A percentile compares a stretch with the other conserved stretches of the same genome.
phyloP scores from a whole-genome alignment of 2,888 invertebrate species.

The Antheraea yamamai region DNA sequence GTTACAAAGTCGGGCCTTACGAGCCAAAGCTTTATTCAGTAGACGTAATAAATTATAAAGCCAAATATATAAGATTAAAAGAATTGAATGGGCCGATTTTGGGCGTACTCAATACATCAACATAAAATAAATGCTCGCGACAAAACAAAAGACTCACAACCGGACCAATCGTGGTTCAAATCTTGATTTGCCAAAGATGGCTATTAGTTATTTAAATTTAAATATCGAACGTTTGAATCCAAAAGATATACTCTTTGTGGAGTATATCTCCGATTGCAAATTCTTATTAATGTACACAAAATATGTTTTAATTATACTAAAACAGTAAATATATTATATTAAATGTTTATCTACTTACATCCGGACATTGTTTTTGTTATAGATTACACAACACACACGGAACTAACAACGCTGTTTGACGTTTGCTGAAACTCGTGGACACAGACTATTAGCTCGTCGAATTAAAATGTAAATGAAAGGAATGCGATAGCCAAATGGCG shows the following conservation, averaged over 20 bases:
- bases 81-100: too few species aligned
- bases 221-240: background rate
- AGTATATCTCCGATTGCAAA: background rate
- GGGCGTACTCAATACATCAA: too few species aligned
- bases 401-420: background rate
- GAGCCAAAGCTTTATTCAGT: too few species aligned
- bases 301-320: background rate
- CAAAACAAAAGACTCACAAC: too few species aligned
- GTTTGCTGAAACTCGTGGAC: background rate
- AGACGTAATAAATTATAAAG: too few species aligned
- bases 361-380: constrained; percentile 2
- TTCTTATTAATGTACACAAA: background rate
- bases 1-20: too few species aligned
- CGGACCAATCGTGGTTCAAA: too few species aligned
- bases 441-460: background rate
- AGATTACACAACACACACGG: constrained; percentile 1
- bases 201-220: background rate
- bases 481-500: background rate
- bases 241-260: background rate
- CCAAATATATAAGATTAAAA: too few species aligned
- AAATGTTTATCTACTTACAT: background rate
- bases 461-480: background rate
- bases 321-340: background rate
- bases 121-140: too few species aligned
- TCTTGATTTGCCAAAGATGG: background rate